These are phyloP conservation scores for Chironex yamaguchii DNA, from an alignment of 30 jellyfish, hydroid and myxozoan species.

Conservation along the genomic window DNA sequence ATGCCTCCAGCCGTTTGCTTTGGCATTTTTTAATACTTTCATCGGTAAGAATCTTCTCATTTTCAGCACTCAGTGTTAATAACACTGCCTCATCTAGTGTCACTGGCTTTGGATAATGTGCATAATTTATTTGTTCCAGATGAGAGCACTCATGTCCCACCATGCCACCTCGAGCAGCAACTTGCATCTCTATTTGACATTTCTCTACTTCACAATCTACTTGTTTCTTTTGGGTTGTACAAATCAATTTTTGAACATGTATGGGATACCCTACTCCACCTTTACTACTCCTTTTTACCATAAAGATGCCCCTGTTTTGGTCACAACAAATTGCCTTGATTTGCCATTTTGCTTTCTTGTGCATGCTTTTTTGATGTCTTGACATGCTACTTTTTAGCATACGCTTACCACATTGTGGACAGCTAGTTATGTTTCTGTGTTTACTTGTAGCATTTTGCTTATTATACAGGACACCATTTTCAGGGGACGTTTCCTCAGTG, in stretches of 20 bases:
- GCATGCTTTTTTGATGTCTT: background rate
- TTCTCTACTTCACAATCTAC: constrained; percentile 22
- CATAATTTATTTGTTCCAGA: constrained; percentile 5
- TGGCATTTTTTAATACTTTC: constrained; percentile 32
- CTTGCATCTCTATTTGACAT: constrained; percentile 15
- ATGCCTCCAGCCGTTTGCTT: background rate
- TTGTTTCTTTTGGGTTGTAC: background rate
- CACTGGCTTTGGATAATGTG: background rate
- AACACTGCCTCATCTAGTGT: background rate
- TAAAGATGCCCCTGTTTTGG: background rate
- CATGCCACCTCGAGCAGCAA: constrained; percentile 45
- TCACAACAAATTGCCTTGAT: constrained; percentile 12
- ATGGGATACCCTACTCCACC: constrained; percentile 54
- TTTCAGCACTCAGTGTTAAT: background rate
- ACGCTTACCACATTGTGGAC: background rate
- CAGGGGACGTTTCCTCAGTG: background rate
- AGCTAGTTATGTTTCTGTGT: background rate
- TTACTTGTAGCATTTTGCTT: background rate
- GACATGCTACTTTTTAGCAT: background rate
- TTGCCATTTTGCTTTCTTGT: background rate
- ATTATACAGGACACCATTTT: background rate
- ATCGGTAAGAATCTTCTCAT: background rate
- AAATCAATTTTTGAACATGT: constrained; percentile 35
- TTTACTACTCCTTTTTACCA: constrained; percentile 6
- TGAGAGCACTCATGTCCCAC: constrained; percentile 32